Base-by-base conservation (phyloP, 2,888 invertebrate species). In the Tinea trinotella region DNA sequence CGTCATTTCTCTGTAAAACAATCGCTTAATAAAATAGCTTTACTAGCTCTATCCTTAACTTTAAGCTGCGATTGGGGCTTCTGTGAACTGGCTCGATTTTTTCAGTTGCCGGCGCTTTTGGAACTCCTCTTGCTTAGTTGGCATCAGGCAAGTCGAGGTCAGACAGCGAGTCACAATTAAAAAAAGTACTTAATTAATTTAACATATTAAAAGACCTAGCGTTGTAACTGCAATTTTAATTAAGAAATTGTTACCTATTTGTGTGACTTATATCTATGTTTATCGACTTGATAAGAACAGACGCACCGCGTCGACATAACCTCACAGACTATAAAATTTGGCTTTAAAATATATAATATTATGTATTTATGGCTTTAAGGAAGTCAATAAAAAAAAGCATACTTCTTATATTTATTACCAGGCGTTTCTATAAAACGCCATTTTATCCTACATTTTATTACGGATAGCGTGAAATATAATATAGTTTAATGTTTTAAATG, bases 251-350 rank as follows among this genome's bases (percentile, higher is more conserved):
- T 83, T 83, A 81, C 72, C 75, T 82, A 81, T 81, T 77, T 78
- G 76, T 76, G 78, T 78, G 76, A 69, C 78, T 72, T 78, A 72
- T 75, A 74, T 79, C 77, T 74, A 72, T 70, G 76, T 76, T 74
- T 80, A 74, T 78, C 72, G 76, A 78, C 74, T 79, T 78, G 59
- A 64, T 79, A 78, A 77, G 74, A 74, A 77, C 76, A 74, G 84
- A 68, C 78, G 64, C 58, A 59, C 59, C 63, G 64, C 68, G 82
- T 80, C 83, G 77, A 71, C 77, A 79, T 81, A 76, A 85, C 79
- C 83, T 78, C 77, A 87, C 86, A 87, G 87, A 87, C 87, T 87
- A 81, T 76, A 56, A 82, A 79, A 85, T 84, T 85, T 86, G 85
- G 87, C 87, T 87, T 87, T 87, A 87, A 87, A 79, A 80, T 74